Evolutionary conservation across 2,113 vertebrate species (phyloP).

Genomic region (Falco punctatus): DNA sequence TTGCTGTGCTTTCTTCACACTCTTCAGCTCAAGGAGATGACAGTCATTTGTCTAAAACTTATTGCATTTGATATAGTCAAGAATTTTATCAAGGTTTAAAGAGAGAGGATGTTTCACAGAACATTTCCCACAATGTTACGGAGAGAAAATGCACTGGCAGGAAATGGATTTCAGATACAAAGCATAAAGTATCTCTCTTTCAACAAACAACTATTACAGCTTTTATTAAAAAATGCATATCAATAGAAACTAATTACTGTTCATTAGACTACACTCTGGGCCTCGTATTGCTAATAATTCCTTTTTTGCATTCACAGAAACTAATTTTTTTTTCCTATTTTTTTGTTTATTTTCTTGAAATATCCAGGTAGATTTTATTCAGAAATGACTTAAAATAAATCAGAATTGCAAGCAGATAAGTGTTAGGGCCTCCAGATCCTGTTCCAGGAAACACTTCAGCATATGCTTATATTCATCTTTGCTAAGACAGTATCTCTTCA

Average conservation of each 20-base stretch:
- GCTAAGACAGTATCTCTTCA: constrained; percentile 33
- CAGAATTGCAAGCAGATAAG: constrained; percentile 3
- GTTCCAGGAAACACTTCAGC: constrained; percentile 41
- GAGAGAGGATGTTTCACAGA: constrained; percentile 30
- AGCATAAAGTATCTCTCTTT: constrained; percentile 20
- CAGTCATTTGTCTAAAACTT: constrained; percentile 54
- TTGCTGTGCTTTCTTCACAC: constrained; percentile 41
- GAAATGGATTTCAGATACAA: constrained; percentile 44
- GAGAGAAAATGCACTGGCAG: constrained; percentile 25
- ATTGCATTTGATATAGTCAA: constrained; percentile 36
- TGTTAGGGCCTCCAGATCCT: constrained; percentile 2
- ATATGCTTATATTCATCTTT: constrained; percentile 42
- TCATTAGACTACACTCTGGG: constrained; percentile 17
- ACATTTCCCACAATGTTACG: constrained; percentile 1
- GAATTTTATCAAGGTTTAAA: constrained; percentile 55
- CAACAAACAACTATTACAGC: constrained; percentile 12
- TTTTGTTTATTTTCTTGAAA: neutral
- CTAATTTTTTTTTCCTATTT: neutral
- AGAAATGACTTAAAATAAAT: constrained; percentile 7
- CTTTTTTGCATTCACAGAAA: neutral
- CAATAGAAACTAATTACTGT: constrained; percentile 48
- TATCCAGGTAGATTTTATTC: neutral
- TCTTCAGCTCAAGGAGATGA: constrained; percentile 36
- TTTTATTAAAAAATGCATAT: constrained; percentile 27
- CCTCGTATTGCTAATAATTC: neutral